These are phyloP conservation scores for Thelaira solivaga DNA, from an alignment of 2,888 invertebrate genomes.

Conservation along the genomic window DNA sequence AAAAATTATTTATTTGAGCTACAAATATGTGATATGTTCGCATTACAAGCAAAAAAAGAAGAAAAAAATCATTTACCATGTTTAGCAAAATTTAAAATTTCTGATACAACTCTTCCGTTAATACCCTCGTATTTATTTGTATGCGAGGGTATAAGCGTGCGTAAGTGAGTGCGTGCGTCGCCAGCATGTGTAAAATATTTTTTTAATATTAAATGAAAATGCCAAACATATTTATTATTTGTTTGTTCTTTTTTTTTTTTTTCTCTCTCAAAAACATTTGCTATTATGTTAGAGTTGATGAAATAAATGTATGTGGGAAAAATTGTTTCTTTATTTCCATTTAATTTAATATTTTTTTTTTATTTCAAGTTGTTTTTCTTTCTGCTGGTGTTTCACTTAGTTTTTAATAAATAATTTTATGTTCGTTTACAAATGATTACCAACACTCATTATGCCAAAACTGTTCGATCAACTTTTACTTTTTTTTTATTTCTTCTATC, in stretches of 20 bases:
- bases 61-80: slow-evolving; percentile 14
- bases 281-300: slow-evolving; percentile 44
- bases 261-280: slow-evolving; percentile 1
- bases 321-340: slow-evolving; percentile 47
- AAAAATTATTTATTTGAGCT: neutral
- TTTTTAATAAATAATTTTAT: slow-evolving; percentile 43
- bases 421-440: slow-evolving; percentile 45
- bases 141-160: neutral
- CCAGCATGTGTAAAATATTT: slow-evolving; percentile 29
- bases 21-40: neutral
- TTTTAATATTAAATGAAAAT: slow-evolving; percentile 47
- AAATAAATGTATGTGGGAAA: slow-evolving; percentile 61
- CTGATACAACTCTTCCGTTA: neutral
- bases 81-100: neutral
- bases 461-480: slow-evolving; percentile 63
- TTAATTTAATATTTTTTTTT: slow-evolving; percentile 44
- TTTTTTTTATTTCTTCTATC: slow-evolving; percentile 46
- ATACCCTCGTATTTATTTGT: neutral
- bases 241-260: slow-evolving; percentile 1
- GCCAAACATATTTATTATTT: slow-evolving; percentile 19
- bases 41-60: neutral
- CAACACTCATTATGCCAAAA: slow-evolving; percentile 63
- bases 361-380: neutral
- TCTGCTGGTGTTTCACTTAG: slow-evolving; percentile 19
- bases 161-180: slow-evolving; percentile 12